phyloP scores from a whole-genome alignment of 1,140 invertebrate genomes.

The Drosophila novamexicana region DNA sequence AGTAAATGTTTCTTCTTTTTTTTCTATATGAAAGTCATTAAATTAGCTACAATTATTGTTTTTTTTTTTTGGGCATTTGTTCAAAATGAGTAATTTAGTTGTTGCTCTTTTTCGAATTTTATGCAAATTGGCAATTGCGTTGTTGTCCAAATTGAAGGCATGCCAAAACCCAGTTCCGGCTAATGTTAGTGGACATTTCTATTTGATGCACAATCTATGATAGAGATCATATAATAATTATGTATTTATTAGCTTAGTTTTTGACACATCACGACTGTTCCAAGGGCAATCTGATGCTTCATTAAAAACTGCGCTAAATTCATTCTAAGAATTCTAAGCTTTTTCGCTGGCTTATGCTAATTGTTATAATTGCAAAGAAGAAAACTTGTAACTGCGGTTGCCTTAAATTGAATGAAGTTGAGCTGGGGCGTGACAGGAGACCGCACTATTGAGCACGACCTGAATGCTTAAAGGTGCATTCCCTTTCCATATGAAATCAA shows the following conservation, averaged over 20 bases:
- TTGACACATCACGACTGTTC: slow-evolving; percentile 14
- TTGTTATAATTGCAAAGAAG: slow-evolving; percentile 42
- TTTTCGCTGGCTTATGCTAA: slow-evolving; percentile 46
- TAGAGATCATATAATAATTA: not conserved
- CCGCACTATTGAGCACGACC: not conserved
- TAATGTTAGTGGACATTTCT: not conserved
- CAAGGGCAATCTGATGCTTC: slow-evolving; percentile 38
- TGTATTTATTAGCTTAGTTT: not conserved
- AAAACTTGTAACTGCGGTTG: not conserved
- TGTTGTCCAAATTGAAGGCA: not conserved
- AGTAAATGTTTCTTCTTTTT: slow-evolving; percentile 14
- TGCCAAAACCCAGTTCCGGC: not conserved
- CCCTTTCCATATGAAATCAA: not conserved
- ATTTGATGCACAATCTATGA: no score
- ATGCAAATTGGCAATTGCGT: slow-evolving; percentile 23
- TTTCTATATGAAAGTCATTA: slow-evolving; percentile 11
- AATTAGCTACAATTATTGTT: slow-evolving; percentile 32
- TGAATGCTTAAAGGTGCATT: not conserved
- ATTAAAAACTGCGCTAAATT: slow-evolving; percentile 47
- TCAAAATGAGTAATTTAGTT: slow-evolving; percentile 2
- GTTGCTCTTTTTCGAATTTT: slow-evolving; percentile 12
- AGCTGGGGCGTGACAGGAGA: slow-evolving; percentile 5
- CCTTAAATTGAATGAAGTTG: not conserved
- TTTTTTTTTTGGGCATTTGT: slow-evolving; percentile 27
- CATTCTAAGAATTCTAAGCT: slow-evolving; percentile 27